Evolutionary conservation across 2,888 invertebrate genomes (phyloP), one percentile per base, ranked within the genome.

Genomic region (Morpho deidamia): DNA sequence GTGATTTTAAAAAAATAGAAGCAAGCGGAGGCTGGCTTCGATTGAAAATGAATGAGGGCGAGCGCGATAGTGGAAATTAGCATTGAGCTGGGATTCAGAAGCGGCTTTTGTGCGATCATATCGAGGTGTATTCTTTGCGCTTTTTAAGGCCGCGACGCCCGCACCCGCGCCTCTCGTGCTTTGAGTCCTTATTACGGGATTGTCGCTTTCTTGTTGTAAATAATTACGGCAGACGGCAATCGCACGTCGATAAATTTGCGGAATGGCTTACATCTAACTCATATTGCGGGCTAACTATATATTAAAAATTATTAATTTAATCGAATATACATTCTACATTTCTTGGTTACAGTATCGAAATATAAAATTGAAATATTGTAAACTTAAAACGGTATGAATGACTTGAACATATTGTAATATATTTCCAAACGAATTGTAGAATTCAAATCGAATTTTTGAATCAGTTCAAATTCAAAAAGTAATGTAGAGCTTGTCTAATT

Each of bases 51-150:
- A 89, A 88, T 87, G 89, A 88, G 88, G 79, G 82, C 83, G 88
- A 83, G 75, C 81, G 83, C 88, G 90, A 90, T 90, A 90, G 89
- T 87, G 87, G 90, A 89, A 90, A 90, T 90, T 90, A 90, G 90
- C 90, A 90, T 90, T 81, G 89, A 85, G 83, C 83, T 79, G 83
- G 85, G 86, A 86, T 83, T 81, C 86, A 83, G 86, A 75, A 84
- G 85, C 88, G 87, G 83, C 81, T 83, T 89, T 90, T 90, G 90
- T 90, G 88, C 83, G 89, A 89, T 89, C 87, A 88, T 88, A 89
- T 89, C 89, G 83, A 86, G 84, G 83, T 86, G 88, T 89, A 87
- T 89, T 88, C 87, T 89, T 88, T 88, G 88, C 84, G 86, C 87
- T 88, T 88, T 88, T 87, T 87, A 86, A 85, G 80, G 82, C 74